phyloP scores from a whole-genome alignment of 2,888 invertebrate species.

The Folsomia manolachei region DNA sequence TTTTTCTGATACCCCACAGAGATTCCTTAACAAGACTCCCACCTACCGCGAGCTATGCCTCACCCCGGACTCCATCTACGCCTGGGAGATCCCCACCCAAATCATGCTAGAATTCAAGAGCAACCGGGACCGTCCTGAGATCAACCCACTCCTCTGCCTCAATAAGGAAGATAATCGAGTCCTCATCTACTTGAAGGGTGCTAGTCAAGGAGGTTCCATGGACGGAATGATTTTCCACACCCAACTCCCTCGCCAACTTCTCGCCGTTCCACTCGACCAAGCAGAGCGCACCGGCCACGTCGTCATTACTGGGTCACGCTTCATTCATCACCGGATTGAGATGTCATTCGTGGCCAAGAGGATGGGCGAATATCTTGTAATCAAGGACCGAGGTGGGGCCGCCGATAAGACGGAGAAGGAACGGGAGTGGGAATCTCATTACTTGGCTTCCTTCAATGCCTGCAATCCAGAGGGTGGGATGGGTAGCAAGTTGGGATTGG shows the following conservation, averaged over 20 bases:
- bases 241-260: neutral
- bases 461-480: neutral
- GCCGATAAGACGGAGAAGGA: neutral
- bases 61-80: neutral
- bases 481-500: neutral
- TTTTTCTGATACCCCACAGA: neutral
- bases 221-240: neutral
- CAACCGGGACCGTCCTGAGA: neutral
- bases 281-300: neutral
- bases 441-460: neutral
- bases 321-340: neutral
- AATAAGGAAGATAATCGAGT: neutral
- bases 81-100: neutral
- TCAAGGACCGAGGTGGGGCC: too few species aligned
- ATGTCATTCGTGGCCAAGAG: neutral
- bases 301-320: neutral
- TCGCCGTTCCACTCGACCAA: neutral
- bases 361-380: neutral
- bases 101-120: neutral
- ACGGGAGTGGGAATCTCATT: neutral
- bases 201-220: neutral
- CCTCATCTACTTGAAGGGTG: neutral
- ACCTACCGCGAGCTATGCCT: neutral
- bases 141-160: neutral
- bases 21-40: neutral